Base-by-base conservation (phyloP, 2,888 invertebrate genomes). In the Pegoplata infirma region DNA sequence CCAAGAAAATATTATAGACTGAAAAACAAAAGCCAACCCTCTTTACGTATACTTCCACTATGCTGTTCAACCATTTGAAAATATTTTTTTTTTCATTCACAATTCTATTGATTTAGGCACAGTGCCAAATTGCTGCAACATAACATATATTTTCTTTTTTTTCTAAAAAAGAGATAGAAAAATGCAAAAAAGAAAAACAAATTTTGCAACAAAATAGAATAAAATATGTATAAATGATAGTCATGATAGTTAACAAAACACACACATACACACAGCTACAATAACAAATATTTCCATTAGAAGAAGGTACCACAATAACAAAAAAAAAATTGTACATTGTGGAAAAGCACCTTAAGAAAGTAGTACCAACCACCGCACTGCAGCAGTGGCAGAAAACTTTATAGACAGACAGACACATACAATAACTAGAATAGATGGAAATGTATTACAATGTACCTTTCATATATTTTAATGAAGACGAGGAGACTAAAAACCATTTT, bases 81-180 rank as follows among this genome's bases (percentile, higher is more conserved):
- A 40, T 40, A n/a, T 32, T 40, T n/a, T 12, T 40, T 40, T 40
- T 5, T n/a, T 40, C 61, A 44, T n/a, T n/a, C n/a, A 66, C 66
- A 69, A 59, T 68, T 73, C 71, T 83, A 83, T 82, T 80, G 83
- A 83, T 83, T 83, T 81, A 74, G 83, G 83, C 83, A 83, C 32
- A 59, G 61, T 82, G 83, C 83, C 83, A 83, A 82, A 81, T 75
- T 73, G 68, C 76, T 69, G 73, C 68, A 79, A 79, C 78, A 79
- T 79, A 71, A 63, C 49, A 63, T 63, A 16, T 25, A 14, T 44
- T 12, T 40, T 3, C 32, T n/a, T n/a, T n/a, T n/a, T n/a, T n/a
- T n/a, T n/a, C n/a, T n/a, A n/a, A n/a, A n/a, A n/a, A n/a, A 17
- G 44, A 47, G 58, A 68, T 46, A 53, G 21, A 21, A n/a, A 32